Conservation (phyloP, 1,140 invertebrate species). For the Antheraea mylitta region DNA sequence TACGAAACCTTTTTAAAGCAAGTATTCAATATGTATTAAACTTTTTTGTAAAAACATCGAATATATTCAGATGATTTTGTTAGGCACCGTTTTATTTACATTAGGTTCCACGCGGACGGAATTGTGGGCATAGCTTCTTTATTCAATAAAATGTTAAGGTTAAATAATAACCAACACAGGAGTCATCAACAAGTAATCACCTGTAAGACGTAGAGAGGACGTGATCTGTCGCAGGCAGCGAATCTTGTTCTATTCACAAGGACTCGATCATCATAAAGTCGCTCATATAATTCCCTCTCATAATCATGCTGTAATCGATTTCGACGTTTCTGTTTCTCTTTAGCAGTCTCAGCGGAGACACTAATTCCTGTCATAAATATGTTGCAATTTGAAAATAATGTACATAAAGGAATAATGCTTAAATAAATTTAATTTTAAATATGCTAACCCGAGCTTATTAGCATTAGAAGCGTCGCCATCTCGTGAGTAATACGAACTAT, state of each 20-base stretch:
- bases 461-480: constrained; percentile 28
- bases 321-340: constrained; percentile 53
- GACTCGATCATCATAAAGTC: constrained; percentile 50
- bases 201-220: constrained; percentile 54
- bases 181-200: constrained; percentile 20
- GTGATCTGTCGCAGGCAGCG: constrained; percentile 61
- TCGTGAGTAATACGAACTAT: constrained; percentile 34
- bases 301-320: constrained; percentile 44
- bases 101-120: no score
- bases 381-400: not conserved
- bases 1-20: no score
- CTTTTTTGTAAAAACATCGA: no score
- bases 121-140: no score
- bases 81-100: no score
- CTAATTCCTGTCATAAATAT: not conserved
- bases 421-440: not conserved
- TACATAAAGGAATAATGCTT: no score
- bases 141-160: no score
- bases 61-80: no score
- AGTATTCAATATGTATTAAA: no score
- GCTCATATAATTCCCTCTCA: constrained; percentile 59
- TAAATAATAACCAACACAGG: no score
- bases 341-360: constrained; percentile 43
- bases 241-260: constrained; percentile 55
- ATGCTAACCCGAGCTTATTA: constrained; percentile 27